Base-by-base conservation (phyloP, 2,888 invertebrate species). In the Cataglyphis cursor region DNA sequence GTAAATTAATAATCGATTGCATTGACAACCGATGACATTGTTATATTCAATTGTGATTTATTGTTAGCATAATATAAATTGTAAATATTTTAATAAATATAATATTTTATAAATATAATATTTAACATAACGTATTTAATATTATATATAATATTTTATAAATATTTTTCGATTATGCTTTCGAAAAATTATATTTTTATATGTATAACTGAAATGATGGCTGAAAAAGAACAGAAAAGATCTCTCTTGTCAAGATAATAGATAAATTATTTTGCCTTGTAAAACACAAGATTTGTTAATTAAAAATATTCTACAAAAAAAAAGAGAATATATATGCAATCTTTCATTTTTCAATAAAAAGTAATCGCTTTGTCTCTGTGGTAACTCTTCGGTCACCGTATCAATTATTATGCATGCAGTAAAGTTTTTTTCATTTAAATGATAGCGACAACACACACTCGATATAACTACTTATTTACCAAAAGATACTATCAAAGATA, bases 401-500 rank as follows among this genome's bases (percentile, higher is more conserved):
- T 66, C 18, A 54, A 57, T 66, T 66, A 44, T 44, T 24, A 24
- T 41, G 21, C 66, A 5, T 31, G 18, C 24, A 12, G 1, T 62
- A 15, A 5, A 15, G 31, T 5, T 72, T 41, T n/a, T 12, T 31
- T 57, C 6, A 15, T 2, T 65, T 35, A n/a, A 51, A 9, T 0
- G 8, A 75, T 24, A 35, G 24, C 21, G 72, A 48, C 48, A 24
- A 12, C 38, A 21, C n/a, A 12, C 38, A 21, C n/a, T 76, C 51
- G 24, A 65, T 28, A 8, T 64, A 76, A 31, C 38, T 38, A 54
- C 21, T 75, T 38, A 24, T 65, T 21, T 51, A 1, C 18, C 68
- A 76, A 68, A 9, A 38, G 12, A 21, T 24, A 65, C 66, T n/a
- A n/a, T n/a, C n/a, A n/a, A n/a, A n/a, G n/a, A n/a, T n/a, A 51